A percentile compares a stretch with the other conserved stretches of the same genome.
Conservation (phyloP, 2,113 vertebrate genomes). For the Labrus mixtus region DNA sequence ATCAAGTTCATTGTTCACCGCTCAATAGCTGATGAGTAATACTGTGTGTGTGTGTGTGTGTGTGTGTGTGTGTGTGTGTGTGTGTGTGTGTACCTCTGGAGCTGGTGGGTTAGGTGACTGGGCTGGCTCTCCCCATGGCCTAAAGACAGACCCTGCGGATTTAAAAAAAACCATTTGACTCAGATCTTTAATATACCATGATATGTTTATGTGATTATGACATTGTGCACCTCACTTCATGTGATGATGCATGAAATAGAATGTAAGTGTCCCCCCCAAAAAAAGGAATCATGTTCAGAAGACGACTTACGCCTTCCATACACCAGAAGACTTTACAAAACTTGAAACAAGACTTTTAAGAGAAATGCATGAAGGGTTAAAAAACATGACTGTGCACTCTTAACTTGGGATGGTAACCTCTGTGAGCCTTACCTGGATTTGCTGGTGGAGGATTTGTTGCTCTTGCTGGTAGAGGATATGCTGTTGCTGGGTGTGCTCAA, state of each 20-base stretch:
- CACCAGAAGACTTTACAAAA: too few relatives aligned
- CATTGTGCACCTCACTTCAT: too few relatives aligned
- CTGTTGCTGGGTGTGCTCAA: conserved; percentile 98
- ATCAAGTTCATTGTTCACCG: conserved; percentile 49
- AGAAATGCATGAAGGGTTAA: too few relatives aligned
- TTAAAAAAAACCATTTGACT: conserved; percentile 3
- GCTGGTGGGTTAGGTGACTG: conserved; percentile 98
- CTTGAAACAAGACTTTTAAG: too few relatives aligned
- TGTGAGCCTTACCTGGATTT: conserved; percentile 88
- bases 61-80: conserved; percentile 3
- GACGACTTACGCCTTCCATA: too few relatives aligned
- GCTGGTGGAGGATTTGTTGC: conserved; percentile 95
- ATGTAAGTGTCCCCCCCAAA: too few relatives aligned
- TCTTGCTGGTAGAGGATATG: conserved; percentile 98
- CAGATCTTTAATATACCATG: too few relatives aligned
- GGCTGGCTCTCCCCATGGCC: conserved; percentile 96
- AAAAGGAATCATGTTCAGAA: too few relatives aligned
- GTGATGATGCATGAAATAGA: too few relatives aligned
- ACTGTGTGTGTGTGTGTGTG: not conserved
- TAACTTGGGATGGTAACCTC: not conserved
- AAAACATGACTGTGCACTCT: too few relatives aligned
- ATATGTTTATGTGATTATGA: not conserved
- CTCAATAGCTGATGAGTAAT: conserved; percentile 54
- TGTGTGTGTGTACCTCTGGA: conserved; percentile 88
- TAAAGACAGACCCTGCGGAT: conserved; percentile 87